Percentiles rank a stretch among this genome's conserved stretches.
Evolutionary conservation across 2,797 vertebrate genomes (phyloP).

Genomic region (Amphiprion clarkii): DNA sequence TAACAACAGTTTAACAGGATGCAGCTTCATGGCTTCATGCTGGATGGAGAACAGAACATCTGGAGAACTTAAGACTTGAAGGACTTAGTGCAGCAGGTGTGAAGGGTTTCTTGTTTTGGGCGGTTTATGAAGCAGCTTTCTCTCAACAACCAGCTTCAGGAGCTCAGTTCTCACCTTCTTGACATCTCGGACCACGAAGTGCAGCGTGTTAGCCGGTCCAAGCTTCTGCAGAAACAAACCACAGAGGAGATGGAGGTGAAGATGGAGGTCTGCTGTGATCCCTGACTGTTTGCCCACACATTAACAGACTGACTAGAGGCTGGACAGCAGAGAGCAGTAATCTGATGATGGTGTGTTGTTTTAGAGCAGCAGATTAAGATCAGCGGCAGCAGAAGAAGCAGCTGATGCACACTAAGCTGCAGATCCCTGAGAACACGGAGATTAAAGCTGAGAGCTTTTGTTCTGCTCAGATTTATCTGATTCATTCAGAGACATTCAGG

Average conservation of each 20-base stretch:
- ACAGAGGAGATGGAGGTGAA: background rate
- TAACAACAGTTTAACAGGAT: too few relatives aligned
- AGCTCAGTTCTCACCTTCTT: slow-evolving; percentile 84
- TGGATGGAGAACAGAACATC: too few relatives aligned
- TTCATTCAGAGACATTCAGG: too few relatives aligned
- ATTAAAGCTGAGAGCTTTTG: slow-evolving; percentile 28
- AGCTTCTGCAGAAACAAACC: slow-evolving; percentile 80
- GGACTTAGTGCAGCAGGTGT: too few relatives aligned
- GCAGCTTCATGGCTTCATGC: too few relatives aligned
- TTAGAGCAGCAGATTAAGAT: slow-evolving; percentile 37
- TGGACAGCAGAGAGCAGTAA: background rate
- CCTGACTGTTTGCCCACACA: background rate
- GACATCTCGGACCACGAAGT: slow-evolving; percentile 94
- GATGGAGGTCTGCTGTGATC: background rate
- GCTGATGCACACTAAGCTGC: slow-evolving; percentile 53
- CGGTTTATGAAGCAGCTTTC: too few relatives aligned
- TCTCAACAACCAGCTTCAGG: too few relatives aligned
- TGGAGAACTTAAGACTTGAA: too few relatives aligned
- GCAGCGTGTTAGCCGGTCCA: slow-evolving; percentile 93
- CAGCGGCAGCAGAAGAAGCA: slow-evolving; percentile 19
- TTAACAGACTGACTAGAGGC: background rate
- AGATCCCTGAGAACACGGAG: slow-evolving; percentile 12
- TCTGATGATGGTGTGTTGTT: slow-evolving; percentile 30
- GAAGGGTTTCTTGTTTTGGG: too few relatives aligned
- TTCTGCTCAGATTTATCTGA: background rate